Percentiles rank a stretch among this genome's conserved stretches.
These are phyloP conservation scores for Megalops cyprinoides DNA, from an alignment of 2,797 vertebrate genomes.

Conservation along the genomic window DNA sequence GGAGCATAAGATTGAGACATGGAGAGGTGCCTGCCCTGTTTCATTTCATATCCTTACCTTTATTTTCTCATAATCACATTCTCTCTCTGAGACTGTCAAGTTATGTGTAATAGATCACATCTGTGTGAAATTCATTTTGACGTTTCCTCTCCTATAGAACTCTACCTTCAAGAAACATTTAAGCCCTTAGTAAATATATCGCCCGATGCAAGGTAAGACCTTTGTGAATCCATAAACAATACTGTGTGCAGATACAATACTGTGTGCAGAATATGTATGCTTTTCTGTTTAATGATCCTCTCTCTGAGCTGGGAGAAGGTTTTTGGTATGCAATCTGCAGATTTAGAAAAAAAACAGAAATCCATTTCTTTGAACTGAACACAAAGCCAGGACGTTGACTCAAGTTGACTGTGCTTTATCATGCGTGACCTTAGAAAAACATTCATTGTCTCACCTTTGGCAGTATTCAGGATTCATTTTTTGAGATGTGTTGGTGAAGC, in stretches of 20 bases:
- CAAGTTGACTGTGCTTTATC: background rate
- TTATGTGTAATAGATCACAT: background rate
- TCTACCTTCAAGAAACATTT: slow-evolving; percentile 98
- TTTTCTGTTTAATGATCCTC: too few species aligned
- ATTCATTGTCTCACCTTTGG: background rate
- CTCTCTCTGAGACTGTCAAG: background rate
- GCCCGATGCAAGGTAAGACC: slow-evolving; percentile 88
- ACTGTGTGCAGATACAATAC: background rate
- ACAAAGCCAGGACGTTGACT: too few species aligned
- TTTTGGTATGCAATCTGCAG: background rate
- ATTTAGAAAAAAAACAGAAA: background rate
- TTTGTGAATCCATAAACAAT: background rate
- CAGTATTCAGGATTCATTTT: background rate
- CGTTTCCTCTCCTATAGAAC: slow-evolving; percentile 72
- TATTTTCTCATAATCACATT: too few species aligned
- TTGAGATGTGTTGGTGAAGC: background rate
- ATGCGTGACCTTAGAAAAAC: too few species aligned
- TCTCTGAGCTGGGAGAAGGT: background rate
- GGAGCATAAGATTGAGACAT: slow-evolving; percentile 98
- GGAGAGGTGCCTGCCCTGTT: slow-evolving; percentile 84
- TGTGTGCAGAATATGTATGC: background rate
- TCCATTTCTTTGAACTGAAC: too few species aligned
- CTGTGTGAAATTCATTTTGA: background rate
- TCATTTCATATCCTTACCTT: background rate
- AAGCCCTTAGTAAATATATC: slow-evolving; percentile 97